Percentiles rank a stretch among this genome's conserved stretches.
Conservation (phyloP, 1,140 invertebrate genomes). For the Drosophila cardini region DNA sequence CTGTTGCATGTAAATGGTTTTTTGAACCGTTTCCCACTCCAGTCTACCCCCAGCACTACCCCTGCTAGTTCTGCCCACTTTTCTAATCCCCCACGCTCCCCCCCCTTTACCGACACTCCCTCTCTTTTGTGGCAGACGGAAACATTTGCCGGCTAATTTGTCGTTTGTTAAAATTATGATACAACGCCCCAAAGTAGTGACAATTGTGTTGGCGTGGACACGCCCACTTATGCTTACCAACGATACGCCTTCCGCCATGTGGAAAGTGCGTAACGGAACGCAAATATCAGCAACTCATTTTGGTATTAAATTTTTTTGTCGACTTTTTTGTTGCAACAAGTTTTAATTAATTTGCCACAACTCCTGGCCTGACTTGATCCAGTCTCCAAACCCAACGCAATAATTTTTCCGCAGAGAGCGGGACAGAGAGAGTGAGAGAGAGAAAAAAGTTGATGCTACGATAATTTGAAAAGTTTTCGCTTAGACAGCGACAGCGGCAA, state of each 20-base stretch:
- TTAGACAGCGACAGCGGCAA: conserved; percentile 64
- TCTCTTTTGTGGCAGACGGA: conserved; percentile 12
- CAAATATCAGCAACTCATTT: conserved; percentile 48
- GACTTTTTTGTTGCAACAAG: conserved; percentile 65
- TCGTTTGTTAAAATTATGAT: conserved; percentile 79
- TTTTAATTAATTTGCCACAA: conserved; percentile 81
- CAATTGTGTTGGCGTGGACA: conserved; percentile 40
- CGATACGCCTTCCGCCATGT: background rate
- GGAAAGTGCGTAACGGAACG: conserved; percentile 25
- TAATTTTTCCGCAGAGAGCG: conserved; percentile 48
- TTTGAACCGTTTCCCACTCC: conserved; percentile 36
- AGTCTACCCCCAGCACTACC: background rate
- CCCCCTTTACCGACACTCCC: background rate
- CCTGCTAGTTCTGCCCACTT: background rate
- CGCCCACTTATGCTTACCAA: background rate
- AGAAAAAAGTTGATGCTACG: conserved; percentile 76
- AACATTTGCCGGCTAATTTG: conserved; percentile 72
- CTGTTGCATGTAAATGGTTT: conserved; percentile 78
- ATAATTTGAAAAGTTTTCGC: conserved; percentile 83
- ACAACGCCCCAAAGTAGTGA: conserved; percentile 51
- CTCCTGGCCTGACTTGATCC: conserved; percentile 45
- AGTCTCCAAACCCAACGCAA: conserved; percentile 45
- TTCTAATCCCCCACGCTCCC: background rate
- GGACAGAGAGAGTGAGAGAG: conserved; percentile 6
- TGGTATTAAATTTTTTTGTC: conserved; percentile 47